Evolutionary conservation across 2,888 invertebrate genomes (phyloP).

Genomic region (Empis stercorea): DNA sequence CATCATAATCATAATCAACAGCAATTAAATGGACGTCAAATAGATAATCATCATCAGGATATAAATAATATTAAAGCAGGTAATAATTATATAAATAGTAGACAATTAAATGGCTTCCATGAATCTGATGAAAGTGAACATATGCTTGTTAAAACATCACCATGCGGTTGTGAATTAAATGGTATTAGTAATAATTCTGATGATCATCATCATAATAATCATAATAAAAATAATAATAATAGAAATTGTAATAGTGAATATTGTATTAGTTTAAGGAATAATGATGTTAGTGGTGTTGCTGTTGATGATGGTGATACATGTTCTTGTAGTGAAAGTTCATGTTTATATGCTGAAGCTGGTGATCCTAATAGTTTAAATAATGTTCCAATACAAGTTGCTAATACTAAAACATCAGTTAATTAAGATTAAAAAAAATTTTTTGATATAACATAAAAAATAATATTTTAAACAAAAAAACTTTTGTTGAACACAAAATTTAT

Average conservation of each 20-base stretch:
- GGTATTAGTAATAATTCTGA: background rate
- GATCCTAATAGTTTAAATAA: slow-evolving; percentile 21
- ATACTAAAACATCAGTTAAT: too few relatives aligned
- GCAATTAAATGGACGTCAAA: background rate
- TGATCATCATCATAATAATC: background rate
- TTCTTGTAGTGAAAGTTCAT: slow-evolving; percentile 50
- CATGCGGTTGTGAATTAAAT: slow-evolving; percentile 13
- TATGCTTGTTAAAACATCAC: slow-evolving; percentile 12
- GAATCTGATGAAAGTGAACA: slow-evolving; percentile 25
- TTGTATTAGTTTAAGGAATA: slow-evolving; percentile 38
- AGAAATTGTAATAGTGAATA: slow-evolving; percentile 38
- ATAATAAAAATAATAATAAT: background rate
- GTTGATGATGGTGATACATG: slow-evolving; percentile 47
- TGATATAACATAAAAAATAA: too few relatives aligned
- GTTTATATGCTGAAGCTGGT: slow-evolving; percentile 47
- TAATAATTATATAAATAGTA: slow-evolving; percentile 8
- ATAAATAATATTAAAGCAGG: slow-evolving; percentile 18
- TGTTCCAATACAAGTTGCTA: background rate
- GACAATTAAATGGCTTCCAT: slow-evolving; percentile 15
- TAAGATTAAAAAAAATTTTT: too few relatives aligned
- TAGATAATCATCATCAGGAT: slow-evolving; percentile 12
- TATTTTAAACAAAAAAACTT: too few relatives aligned
- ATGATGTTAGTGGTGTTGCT: too few relatives aligned
- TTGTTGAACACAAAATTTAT: too few relatives aligned
- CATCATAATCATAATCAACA: slow-evolving; percentile 14